Conservation (phyloP, 2,888 invertebrate species). For the Chymomyza caudatula region DNA sequence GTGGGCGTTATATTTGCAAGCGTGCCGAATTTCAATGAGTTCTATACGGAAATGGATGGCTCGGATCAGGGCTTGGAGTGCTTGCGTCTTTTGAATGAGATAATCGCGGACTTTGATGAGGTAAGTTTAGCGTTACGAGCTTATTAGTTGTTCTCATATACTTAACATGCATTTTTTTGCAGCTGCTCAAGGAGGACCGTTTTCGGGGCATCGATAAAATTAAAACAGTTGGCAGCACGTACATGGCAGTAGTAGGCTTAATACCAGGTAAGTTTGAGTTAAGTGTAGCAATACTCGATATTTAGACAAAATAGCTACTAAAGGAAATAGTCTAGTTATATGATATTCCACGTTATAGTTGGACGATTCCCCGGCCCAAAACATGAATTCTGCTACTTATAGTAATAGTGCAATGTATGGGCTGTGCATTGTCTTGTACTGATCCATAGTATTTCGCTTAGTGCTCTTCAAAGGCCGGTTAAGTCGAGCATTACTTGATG, state of each 20-base stretch:
- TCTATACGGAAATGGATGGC: conserved; percentile 94
- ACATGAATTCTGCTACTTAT: too few relatives aligned
- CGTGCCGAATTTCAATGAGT: conserved; percentile 96
- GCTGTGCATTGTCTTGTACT: too few relatives aligned
- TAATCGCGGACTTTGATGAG: conserved; percentile 96
- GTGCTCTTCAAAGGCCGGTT: too few relatives aligned
- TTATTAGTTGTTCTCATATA: background rate
- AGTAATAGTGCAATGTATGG: too few relatives aligned
- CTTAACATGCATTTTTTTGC: conserved; percentile 40
- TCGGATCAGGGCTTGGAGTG: conserved; percentile 96
- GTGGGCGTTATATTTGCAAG: conserved; percentile 95
- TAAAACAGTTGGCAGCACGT: conserved; percentile 94
- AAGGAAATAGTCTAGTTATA: too few relatives aligned
- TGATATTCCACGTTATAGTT: too few relatives aligned
- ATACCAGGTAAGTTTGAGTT: conserved; percentile 90
- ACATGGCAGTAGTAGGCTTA: conserved; percentile 94
- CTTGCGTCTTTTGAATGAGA: conserved; percentile 91
- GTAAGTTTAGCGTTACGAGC: conserved; percentile 77
- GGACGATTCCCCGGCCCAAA: too few relatives aligned
- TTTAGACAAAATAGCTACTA: too few relatives aligned
- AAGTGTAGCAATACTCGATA: too few relatives aligned
- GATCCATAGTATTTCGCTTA: too few relatives aligned
- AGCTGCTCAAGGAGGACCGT: conserved; percentile 90
- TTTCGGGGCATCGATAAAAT: conserved; percentile 94
- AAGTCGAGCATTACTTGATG: too few relatives aligned